phyloP scores from a whole-genome alignment of 2,797 vertebrate genomes.

The Phataginus tricuspis region DNA sequence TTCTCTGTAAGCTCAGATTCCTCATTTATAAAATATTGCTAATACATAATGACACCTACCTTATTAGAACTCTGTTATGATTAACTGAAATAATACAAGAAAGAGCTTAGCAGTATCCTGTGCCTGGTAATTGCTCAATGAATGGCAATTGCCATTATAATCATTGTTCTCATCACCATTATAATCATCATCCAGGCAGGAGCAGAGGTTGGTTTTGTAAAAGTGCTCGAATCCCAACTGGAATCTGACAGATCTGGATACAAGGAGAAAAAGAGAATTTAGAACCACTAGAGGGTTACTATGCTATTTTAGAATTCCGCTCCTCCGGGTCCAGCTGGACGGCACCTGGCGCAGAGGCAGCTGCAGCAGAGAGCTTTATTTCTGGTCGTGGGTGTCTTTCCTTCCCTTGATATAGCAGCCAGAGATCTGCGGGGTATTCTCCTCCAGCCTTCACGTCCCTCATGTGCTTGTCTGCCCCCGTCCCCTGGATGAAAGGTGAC shows the following conservation, averaged over 20 bases:
- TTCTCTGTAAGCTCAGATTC: neutral
- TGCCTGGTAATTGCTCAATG: neutral
- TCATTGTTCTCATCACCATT: neutral
- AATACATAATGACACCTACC: neutral
- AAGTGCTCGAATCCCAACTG: neutral
- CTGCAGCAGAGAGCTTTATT: neutral
- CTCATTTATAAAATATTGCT: neutral
- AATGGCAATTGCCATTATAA: neutral
- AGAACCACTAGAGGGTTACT: neutral
- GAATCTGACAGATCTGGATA: neutral
- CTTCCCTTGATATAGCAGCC: neutral
- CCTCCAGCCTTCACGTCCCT: neutral
- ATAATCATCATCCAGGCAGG: neutral
- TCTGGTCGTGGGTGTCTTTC: neutral
- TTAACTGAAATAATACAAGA: neutral
- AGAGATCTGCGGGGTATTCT: neutral
- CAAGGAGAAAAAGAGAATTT: neutral
- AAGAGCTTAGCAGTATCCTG: neutral
- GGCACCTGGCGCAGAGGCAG: neutral
- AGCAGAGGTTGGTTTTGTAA: neutral
- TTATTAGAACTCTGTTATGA: neutral
- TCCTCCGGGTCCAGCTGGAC: neutral
- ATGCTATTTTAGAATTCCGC: neutral
- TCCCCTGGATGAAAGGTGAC: neutral
- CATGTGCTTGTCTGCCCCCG: neutral